Conservation (phyloP, 2,113 vertebrate species). For the Cepphus grylle region DNA sequence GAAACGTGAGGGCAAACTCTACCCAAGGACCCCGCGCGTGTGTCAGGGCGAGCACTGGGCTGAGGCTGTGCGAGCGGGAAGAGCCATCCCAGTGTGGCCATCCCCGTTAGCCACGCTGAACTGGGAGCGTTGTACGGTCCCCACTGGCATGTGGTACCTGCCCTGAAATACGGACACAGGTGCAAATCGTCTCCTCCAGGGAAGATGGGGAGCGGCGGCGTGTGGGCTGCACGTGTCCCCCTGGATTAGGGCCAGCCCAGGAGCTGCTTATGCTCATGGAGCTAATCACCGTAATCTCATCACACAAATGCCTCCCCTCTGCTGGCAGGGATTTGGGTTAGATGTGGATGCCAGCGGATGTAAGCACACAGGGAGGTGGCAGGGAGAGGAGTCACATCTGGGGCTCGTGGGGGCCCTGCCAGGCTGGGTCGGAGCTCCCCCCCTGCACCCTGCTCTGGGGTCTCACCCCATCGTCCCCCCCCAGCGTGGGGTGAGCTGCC, state of each 20-base stretch:
- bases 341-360: not conserved
- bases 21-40: accelerated
- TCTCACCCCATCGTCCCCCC: accelerated
- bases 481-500: accelerated
- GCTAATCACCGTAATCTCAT: conserved; percentile 22
- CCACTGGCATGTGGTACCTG: accelerated
- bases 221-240: not conserved
- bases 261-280: conserved; percentile 20
- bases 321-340: not conserved
- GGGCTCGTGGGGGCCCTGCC: accelerated
- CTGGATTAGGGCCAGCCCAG: conserved; percentile 48
- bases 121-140: not conserved
- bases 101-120: accelerated
- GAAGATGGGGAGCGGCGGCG: not conserved
- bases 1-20: not conserved
- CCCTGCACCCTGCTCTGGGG: not conserved
- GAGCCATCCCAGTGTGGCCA: accelerated
- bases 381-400: not conserved
- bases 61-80: not conserved
- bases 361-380: not conserved
- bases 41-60: accelerated
- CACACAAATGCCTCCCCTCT: not conserved
- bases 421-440: not conserved
- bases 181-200: not conserved
- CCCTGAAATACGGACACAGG: accelerated